Conservation (phyloP, 2,888 invertebrate species). For the Dermolepida albohirtum region DNA sequence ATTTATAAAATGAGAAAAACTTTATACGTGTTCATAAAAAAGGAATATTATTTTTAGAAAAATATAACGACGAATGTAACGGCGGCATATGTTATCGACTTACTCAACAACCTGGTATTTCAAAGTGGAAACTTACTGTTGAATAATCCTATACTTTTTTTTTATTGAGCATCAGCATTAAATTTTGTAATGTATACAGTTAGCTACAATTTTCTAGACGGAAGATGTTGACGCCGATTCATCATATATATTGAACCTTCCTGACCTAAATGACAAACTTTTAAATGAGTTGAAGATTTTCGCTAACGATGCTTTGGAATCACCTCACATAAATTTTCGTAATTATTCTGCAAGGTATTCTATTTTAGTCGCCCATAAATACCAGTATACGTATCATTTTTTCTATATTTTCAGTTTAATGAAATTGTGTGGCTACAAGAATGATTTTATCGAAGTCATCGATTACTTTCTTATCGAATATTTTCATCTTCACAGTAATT, state of each 20-base stretch:
- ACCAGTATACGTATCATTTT: background rate
- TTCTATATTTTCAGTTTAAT: conserved; percentile 15
- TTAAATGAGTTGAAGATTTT: conserved; percentile 46
- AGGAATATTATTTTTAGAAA: too few relatives aligned
- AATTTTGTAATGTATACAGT: background rate
- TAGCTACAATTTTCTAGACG: background rate
- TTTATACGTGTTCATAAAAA: too few relatives aligned
- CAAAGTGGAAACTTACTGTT: too few relatives aligned
- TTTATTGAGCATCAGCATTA: too few relatives aligned
- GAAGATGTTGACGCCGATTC: background rate
- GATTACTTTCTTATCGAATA: conserved; percentile 5
- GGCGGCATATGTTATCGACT: too few relatives aligned
- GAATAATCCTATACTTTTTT: too few relatives aligned
- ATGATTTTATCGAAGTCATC: background rate
- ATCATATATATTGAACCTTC: conserved; percentile 45
- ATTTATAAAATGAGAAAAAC: too few relatives aligned
- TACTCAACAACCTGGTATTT: too few relatives aligned
- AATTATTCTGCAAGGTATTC: conserved; percentile 45
- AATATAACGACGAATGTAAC: too few relatives aligned
- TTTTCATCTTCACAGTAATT: background rate
- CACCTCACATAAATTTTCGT: conserved; percentile 49
- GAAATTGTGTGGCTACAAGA: conserved; percentile 7
- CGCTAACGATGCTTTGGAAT: conserved; percentile 48
- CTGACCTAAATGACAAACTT: conserved; percentile 45
- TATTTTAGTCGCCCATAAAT: background rate